Evolutionary conservation across 2,888 invertebrate genomes (phyloP).

Genomic region (Tetragnatha montana): DNA sequence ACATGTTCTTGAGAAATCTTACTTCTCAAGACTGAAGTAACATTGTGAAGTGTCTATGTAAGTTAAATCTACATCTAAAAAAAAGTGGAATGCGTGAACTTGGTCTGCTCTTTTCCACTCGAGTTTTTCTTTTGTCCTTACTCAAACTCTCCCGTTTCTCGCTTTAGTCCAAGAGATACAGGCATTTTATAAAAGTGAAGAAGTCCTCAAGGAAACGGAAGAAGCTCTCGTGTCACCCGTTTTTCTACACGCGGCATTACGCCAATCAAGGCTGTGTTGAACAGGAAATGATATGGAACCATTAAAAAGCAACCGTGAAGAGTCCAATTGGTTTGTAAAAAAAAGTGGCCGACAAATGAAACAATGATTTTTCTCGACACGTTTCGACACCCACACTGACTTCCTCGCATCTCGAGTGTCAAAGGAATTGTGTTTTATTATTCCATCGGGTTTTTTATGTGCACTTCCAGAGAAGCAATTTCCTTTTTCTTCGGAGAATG

Average conservation of each 20-base stretch:
- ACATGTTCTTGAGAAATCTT: too few relatives aligned
- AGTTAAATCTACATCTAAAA: neutral
- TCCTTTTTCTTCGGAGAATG: neutral
- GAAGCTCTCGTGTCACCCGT: neutral
- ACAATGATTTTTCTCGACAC: neutral
- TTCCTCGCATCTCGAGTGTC: constrained; percentile 2
- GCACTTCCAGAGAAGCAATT: neutral
- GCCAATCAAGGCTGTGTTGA: neutral
- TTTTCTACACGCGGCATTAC: neutral
- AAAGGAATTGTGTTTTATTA: neutral
- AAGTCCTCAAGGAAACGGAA: neutral
- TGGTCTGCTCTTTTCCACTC: neutral
- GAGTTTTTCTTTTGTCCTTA: neutral
- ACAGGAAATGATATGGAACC: constrained; percentile 1
- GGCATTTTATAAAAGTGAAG: neutral
- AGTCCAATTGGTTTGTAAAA: neutral
- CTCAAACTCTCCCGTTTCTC: neutral
- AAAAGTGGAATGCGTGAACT: neutral
- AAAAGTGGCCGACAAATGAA: neutral
- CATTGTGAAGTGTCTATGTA: too few relatives aligned
- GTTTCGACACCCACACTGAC: constrained; percentile 14
- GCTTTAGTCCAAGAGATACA: neutral
- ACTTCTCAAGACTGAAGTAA: too few relatives aligned
- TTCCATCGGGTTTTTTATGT: neutral
- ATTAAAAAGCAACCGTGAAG: neutral